Evolutionary conservation across 2,888 invertebrate genomes (phyloP), one percentile per base, ranked within the genome.

Genomic region (Blastobasis adustella): DNA sequence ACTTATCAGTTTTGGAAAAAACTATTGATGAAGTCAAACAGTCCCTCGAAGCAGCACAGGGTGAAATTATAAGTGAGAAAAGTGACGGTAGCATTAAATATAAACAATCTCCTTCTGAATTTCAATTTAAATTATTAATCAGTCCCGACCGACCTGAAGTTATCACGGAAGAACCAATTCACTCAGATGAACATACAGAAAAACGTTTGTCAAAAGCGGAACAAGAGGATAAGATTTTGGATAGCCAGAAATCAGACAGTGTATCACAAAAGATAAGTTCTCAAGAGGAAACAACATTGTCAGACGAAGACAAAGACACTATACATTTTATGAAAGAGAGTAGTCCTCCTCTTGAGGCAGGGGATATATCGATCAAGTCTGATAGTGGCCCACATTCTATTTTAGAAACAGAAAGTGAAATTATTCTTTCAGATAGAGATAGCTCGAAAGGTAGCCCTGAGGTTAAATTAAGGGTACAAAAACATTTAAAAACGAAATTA

Each of bases 81-180:
- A 89, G 80, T 63, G 92, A 92, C 58, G 90, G 92, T 6, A 93
- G 90, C 58, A 90, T 91, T 49, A 91, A 91, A 67, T 92, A 92
- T 59, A 93, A 93, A 63, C 92, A 93, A 60, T 93, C 93, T 0
- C 93, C 93, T 4, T 93, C 93, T 1, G 93, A 94, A 71, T 94
- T 94, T 66, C 93, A 93, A 67, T 92, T 94, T 51, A 93, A 92
- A 73, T 76, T 92, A 36, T 72, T 92, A 40, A 85, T 89, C 41
- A 89, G 89, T 58, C 89, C 89, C 2, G 89, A 89, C 39, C 76
- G 79, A 59, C 90, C 90, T 10, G 91, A 91, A 75, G 89, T 90
- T 10, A 91, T 91, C 46, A 90, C 88, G 44, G 91, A 91, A 70
- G 91, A 91, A 69, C 79, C 91, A 47, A 84, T 90, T 36, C 83